Percentiles rank a stretch among this genome's conserved stretches.
These are phyloP conservation scores for Malurus leucopterus DNA, from an alignment of 2,797 vertebrate genomes.

Conservation along the genomic window DNA sequence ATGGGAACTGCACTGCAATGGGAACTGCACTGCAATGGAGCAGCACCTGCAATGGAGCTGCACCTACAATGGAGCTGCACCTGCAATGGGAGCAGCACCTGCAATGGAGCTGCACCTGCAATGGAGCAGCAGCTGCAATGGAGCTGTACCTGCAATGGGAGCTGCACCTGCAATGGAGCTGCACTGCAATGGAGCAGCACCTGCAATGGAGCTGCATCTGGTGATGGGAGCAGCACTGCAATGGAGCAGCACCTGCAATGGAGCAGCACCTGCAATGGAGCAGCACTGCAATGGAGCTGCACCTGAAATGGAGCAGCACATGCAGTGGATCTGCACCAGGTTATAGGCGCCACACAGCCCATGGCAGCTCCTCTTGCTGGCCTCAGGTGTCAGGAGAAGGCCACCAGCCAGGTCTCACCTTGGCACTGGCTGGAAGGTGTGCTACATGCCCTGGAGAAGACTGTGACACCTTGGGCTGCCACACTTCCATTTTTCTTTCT, in stretches of 20 bases:
- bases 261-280: neutral
- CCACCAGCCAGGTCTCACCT: neutral
- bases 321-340: neutral
- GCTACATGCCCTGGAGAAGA: neutral
- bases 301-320: neutral
- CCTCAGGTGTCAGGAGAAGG: neutral
- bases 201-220: neutral
- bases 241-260: neutral
- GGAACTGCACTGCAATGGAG: too few relatives aligned
- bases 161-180: neutral
- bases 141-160: neutral
- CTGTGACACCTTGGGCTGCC: neutral
- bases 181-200: neutral
- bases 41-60: neutral
- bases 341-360: neutral
- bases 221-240: too few relatives aligned
- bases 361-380: neutral
- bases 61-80: neutral
- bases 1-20: neutral
- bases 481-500: neutral
- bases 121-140: neutral
- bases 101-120: neutral
- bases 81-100: neutral
- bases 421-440: neutral
- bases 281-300: neutral